Evolutionary conservation across 2,113 vertebrate species (phyloP), one percentile per base, ranked within the genome.

Genomic region (Bufo bufo): DNA sequence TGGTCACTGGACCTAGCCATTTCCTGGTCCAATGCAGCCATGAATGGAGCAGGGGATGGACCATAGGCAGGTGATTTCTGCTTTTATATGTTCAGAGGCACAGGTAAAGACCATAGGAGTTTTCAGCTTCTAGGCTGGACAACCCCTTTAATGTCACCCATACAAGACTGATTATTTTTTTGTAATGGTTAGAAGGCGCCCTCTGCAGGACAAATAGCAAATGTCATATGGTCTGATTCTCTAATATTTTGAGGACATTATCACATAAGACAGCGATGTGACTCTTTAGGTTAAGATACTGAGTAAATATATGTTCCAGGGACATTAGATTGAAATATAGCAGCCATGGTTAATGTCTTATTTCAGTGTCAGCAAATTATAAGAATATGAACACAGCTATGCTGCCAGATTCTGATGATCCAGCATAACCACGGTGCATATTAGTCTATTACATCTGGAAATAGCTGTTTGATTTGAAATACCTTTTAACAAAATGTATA

Each of bases 401-500:
- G 14, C 23, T 50, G 45, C 3, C 12, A 82, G 45, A 82, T n/a
- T 49, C 33, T 84, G 82, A 65, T 71, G 82, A 84, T 49, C 12
- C 82, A 84, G 63, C 63, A 71, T 8, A 52, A 14, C 19, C 16
- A 17, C 47, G 19, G 47, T 56, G 11, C n/a, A 23, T n/a, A 52
- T 52, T 66, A 83, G 81, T 83, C 81, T 82, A 14, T 82, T 65
- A 66, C 63, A 17, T 33, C 47, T 84, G 13, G 50, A 13, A 50
- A 17, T 69, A 49, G 16, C 72, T 20, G 47, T 84, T n/a, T 33
- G 17, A 52, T 71, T 71, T 69, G 63, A 16, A 66, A 84, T 23
- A 71, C 19, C 47, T 84, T 84, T 14, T 71, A 50, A 49, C 49
- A 49, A 83, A 69, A 71, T 84, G 65, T 83, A 54, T 71, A 33